Evolutionary conservation across 2,113 vertebrate genomes (phyloP), one percentile per base, ranked within the genome.

Genomic region (Podarcis cretensis): DNA sequence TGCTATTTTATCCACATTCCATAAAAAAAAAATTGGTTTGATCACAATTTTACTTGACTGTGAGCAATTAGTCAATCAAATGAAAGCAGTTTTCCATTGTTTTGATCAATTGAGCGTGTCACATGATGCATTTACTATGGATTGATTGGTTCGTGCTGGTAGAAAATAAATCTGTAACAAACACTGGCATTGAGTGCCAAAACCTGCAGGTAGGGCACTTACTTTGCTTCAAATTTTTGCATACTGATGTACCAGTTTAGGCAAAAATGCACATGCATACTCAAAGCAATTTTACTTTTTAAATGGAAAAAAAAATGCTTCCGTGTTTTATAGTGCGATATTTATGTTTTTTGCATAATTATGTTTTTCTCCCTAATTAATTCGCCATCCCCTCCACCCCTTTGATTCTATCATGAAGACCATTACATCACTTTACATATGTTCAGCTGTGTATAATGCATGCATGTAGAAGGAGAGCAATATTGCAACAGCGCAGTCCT

Each of bases 1-100:
- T 14, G 40, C 27, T 66, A 75, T 68, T 87, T 91, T 84, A 91
- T 79, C 48, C 32, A 66, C 85, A 23, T 73, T 63, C 18, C 57
- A 57, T 35, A 0, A 13, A 86, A 90, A 63, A n/a, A 79, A 27
- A 0, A 30, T 35, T 25, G 35, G 32, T 68, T 73, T 66, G 74
- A 76, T 83, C 73, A 87, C 65, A 68, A 66, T 43, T 54, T 75
- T n/a, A 21, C 21, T 25, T 77, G 63, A n/a, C 2, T 48, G 32
- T n/a, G 75, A 81, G 83, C 92, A 94, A 96, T 95, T 94, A 96
- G 90, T 0, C 10, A 40, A 93, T 94, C 92, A 91, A 90, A 93
- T 93, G 90, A 87, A 93, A 92, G 89, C 90, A 74, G 87, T 87
- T 54, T 66, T 66, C 89, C 78, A 90, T 83, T 18, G 90, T 78